Conservation (phyloP, 1,140 invertebrate genomes). For the Whitmania pigra region DNA sequence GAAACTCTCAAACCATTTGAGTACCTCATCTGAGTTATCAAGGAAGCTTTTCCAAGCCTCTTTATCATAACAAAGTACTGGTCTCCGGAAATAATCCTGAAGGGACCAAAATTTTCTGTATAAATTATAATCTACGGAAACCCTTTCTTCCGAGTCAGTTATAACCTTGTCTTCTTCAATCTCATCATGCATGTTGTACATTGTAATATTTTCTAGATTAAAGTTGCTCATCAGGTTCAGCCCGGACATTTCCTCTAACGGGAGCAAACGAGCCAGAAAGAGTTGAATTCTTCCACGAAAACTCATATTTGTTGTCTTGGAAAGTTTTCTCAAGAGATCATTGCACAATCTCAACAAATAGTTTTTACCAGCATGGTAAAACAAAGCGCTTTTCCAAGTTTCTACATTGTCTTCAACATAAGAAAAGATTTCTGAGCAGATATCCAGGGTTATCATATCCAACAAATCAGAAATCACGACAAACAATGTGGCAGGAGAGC, state of each 20-base stretch:
- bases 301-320: conserved; percentile 86
- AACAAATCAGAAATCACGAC: conserved; percentile 80
- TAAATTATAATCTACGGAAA: conserved; percentile 76
- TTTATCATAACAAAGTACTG: conserved; percentile 81
- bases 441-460: conserved; percentile 70
- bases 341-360: conserved; percentile 91
- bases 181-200: conserved; percentile 26
- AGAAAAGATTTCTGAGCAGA: conserved; percentile 74
- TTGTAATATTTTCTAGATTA: conserved; percentile 76
- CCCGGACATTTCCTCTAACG: conserved; percentile 88
- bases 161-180: no score
- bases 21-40: conserved; percentile 64
- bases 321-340: conserved; percentile 78
- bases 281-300: conserved; percentile 93
- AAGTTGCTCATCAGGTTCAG: conserved; percentile 95
- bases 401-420: conserved; percentile 79
- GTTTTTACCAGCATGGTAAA: conserved; percentile 84
- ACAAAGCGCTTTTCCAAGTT: conserved; percentile 71
- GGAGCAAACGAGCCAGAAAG: conserved; percentile 93
- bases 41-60: conserved; percentile 82
- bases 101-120: conserved; percentile 95
- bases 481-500: conserved; percentile 71
- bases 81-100: conserved; percentile 89
- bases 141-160: conserved; percentile 35
- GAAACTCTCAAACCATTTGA: conserved; percentile 74